Evolutionary conservation across 2,888 invertebrate species (phyloP), one percentile per base, ranked within the genome.

Genomic region (Callinectes sapidus): DNA sequence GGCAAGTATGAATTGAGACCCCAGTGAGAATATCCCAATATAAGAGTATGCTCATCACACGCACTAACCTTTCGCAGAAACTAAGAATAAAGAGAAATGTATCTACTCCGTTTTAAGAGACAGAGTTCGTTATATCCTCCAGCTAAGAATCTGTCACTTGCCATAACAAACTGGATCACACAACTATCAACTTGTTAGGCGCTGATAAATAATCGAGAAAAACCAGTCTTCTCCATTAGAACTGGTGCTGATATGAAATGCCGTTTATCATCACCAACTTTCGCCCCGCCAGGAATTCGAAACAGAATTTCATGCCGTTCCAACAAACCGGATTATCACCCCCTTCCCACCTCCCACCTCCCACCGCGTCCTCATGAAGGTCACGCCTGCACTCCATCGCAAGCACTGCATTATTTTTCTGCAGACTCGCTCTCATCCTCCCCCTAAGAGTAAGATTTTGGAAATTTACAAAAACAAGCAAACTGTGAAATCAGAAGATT

Each of bases 251-350:
- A 23, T 71, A 28, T 28, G 28, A 71, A 71, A 28, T 28, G 28
- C 71, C 71, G 71, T 71, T 71, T 71, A 71, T 71, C 23, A 71
- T 71, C 71, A 71, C 71, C 28, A 71, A 71, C 71, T 71, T 71
- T 28, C 23, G 71, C 28, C 71, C n/a, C n/a, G n/a, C 5, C 28
- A 71, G 71, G 28, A 71, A 71, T n/a, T 71, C 71, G n/a, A 28
- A 71, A 71, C n/a, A 71, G 71, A 71, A 71, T 71, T 28, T 28
- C 71, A 71, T 13, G 71, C 28, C 71, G 71, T 71, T n/a, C 71
- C 71, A 71, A 71, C 71, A 71, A 71, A 71, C 71, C 71, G n/a
- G 71, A 71, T 71, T 71, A 71, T 28, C 23, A 28, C 71, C 28
- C 28, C n/a, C n/a, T n/a, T n/a, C n/a, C n/a, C n/a, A n/a, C n/a